phyloP scores from a whole-genome alignment of 2,113 vertebrate species.

The Nycticorax nycticorax region DNA sequence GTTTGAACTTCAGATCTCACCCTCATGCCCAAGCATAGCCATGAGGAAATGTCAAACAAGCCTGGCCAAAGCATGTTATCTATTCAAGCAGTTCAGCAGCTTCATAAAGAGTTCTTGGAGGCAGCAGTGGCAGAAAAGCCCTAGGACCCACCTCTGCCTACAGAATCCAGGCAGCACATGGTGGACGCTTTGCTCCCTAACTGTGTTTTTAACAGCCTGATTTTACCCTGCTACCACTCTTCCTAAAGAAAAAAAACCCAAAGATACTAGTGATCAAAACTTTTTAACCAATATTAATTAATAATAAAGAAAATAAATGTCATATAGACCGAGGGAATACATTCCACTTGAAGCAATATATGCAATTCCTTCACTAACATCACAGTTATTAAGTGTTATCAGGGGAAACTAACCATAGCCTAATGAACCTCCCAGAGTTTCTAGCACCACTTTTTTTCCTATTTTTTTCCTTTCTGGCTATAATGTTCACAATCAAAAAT shows the following conservation, averaged over 20 bases:
- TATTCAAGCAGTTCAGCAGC: not conserved
- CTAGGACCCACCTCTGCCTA: not conserved
- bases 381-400: not conserved
- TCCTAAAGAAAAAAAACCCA: not conserved
- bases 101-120: not conserved
- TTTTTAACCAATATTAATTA: not conserved
- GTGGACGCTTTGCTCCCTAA: not conserved
- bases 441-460: not conserved
- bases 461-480: not conserved
- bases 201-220: not conserved
- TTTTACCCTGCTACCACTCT: not conserved
- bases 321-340: not conserved
- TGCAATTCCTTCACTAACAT: not conserved
- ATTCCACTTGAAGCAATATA: not conserved
- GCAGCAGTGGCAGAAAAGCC: not conserved
- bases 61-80: not conserved
- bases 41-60: not conserved
- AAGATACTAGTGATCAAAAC: not conserved
- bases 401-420: not conserved
- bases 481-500: not conserved
- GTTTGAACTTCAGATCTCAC: not conserved
- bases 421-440: not conserved
- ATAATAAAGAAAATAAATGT: not conserved
- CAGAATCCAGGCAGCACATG: not conserved
- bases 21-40: not conserved